phyloP scores from a whole-genome alignment of 2,113 vertebrate genomes.

The Colistium nudipinnis region DNA sequence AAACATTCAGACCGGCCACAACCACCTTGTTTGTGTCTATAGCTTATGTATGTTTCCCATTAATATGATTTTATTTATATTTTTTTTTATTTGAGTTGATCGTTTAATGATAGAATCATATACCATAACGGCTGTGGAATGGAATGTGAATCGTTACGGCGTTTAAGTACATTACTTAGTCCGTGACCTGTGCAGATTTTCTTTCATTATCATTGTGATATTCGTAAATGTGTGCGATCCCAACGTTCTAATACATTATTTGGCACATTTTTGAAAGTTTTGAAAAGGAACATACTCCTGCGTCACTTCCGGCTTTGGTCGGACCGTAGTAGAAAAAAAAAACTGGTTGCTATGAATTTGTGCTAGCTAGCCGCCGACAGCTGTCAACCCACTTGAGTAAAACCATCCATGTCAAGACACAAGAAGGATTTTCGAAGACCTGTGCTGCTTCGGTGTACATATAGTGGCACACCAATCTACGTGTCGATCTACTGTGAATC shows the following conservation, averaged over 20 bases:
- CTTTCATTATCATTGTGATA: background rate
- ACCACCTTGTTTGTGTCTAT: background rate
- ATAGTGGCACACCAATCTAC: slow-evolving; percentile 43
- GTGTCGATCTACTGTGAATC: slow-evolving; percentile 50
- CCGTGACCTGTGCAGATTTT: no score
- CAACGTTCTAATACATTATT: background rate
- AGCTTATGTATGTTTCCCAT: background rate
- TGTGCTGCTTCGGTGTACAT: slow-evolving; percentile 60
- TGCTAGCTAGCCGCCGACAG: slow-evolving; percentile 64
- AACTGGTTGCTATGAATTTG: slow-evolving; percentile 66
- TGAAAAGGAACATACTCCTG: slow-evolving; percentile 15
- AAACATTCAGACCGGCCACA: no score
- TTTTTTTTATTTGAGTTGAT: no score
- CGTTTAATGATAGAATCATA: no score
- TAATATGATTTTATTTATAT: no score
- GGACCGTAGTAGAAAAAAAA: slow-evolving; percentile 70
- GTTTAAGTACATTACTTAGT: no score
- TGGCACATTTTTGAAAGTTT: slow-evolving; percentile 34
- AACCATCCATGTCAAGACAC: slow-evolving; percentile 75
- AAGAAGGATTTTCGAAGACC: slow-evolving; percentile 47
- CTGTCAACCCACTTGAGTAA: slow-evolving; percentile 44
- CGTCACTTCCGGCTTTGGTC: slow-evolving; percentile 75
- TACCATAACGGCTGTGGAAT: no score
- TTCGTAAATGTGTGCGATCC: no score
- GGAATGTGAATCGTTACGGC: no score